A percentile compares a stretch with the other conserved stretches of the same genome.
Evolutionary conservation across 2,888 invertebrate genomes (phyloP).

Genomic region (Empis stercorea): DNA sequence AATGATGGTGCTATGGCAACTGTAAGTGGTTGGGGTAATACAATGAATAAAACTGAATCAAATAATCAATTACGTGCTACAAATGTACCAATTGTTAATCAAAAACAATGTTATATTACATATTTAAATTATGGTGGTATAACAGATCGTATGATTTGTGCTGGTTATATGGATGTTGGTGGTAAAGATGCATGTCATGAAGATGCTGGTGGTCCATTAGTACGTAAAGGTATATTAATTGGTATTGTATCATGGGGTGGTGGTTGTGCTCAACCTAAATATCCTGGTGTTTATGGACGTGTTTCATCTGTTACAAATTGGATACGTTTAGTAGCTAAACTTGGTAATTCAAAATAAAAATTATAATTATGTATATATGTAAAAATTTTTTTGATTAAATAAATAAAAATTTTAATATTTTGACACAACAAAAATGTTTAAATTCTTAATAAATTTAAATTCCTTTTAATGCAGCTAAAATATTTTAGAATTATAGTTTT

Average conservation of each 20-base stretch:
- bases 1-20: constrained; percentile 9
- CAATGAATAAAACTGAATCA: constrained; percentile 7
- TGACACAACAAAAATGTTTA: no score
- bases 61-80: constrained; percentile 36
- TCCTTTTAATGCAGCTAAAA: no score
- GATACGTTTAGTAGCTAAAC: constrained; percentile 17
- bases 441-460: no score
- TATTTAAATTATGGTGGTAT: constrained; percentile 35
- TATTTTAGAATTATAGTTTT: no score
- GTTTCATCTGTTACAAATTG: constrained; percentile 24
- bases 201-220: constrained; percentile 31
- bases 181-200: constrained; percentile 38
- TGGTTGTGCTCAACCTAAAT: constrained; percentile 36
- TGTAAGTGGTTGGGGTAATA: constrained; percentile 17
- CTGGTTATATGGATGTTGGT: constrained; percentile 32
- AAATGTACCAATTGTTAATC: constrained; percentile 38
- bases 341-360: background rate
- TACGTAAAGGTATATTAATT: constrained; percentile 21
- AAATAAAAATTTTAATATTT: no score
- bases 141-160: constrained; percentile 44
- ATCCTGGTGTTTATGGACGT: constrained; percentile 37
- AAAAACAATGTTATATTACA: constrained; percentile 33
- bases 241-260: constrained; percentile 40
- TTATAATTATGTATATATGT: no score
- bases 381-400: no score